Evolutionary conservation across 1,140 invertebrate genomes (phyloP), one percentile per base, ranked within the genome.

Genomic region (Polyergus mexicanus): DNA sequence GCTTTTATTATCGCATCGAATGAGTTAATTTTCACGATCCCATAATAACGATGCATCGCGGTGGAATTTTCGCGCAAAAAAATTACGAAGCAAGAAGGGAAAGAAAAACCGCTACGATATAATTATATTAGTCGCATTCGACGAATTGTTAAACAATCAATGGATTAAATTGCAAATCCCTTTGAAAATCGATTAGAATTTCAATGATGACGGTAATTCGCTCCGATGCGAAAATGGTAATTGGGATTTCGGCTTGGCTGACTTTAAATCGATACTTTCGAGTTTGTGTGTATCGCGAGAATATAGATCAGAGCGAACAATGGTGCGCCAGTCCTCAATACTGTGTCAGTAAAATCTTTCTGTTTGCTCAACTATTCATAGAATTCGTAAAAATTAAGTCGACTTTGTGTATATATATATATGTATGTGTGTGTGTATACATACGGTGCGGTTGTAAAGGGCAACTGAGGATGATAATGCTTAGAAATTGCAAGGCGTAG

Each of bases 281-380:
- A 38, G 11, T 22, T 80, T 7, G 5, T 44, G 19, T 19, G 32
- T 68, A 41, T 80, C 19, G 65, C 25, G 65, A 41, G 54, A 32
- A 28, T 10, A 72, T 4, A 56, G 32, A 32, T 32, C 35, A 41
- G 44, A 11, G 68, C 44, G 69, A 47, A 83, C 84, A 88, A 89
- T 77, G 47, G 51, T 11, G 35, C 19, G 71, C 47, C 84, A 38
- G 66, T 75, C 63, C 56, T 60, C 75, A 62, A 51, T 68, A 22
- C 25, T 25, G 32, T 28, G 10, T 88, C 85, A 38, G 41, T 51
- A 74, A 86, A 89, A 80, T 80, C 88, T 86, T 88, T 90, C 16
- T 54, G 74, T 41, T 60, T 65, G 86, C 77, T 90, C 89, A 78
- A 90, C 88, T 90, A 90, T 90, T 90, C 88, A 90, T 90, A 88